These are phyloP conservation scores for Phalacrocorax aristotelis DNA, from an alignment of 2,113 vertebrate species.

Conservation along the genomic window DNA sequence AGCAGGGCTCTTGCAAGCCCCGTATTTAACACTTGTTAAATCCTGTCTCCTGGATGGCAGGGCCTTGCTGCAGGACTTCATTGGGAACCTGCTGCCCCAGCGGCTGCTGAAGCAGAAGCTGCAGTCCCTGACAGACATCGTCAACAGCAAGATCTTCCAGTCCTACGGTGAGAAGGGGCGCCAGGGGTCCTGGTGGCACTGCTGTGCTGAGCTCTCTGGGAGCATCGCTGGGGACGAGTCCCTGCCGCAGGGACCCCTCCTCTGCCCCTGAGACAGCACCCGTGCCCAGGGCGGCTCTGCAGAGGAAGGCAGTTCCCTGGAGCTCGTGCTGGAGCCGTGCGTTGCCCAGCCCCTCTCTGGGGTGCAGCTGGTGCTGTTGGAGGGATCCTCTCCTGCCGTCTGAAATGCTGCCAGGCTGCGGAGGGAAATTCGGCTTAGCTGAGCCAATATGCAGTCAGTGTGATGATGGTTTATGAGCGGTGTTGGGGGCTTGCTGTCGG, in stretches of 20 bases:
- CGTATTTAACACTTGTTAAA: rapidly evolving
- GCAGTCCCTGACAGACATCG: conserved; percentile 45
- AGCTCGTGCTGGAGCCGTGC: background rate
- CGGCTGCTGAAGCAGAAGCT: conserved; percentile 67
- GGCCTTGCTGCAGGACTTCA: conserved; percentile 43
- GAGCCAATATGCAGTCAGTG: rapidly evolving
- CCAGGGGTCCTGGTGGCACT: rapidly evolving
- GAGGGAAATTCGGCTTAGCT: rapidly evolving
- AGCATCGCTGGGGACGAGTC: rapidly evolving
- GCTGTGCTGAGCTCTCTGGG: background rate
- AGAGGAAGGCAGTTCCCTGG: background rate
- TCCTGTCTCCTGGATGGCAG: background rate
- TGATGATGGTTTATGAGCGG: background rate
- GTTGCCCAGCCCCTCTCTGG: background rate
- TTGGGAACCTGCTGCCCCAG: conserved; percentile 40
- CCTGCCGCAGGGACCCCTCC: rapidly evolving
- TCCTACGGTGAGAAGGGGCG: conserved; percentile 5
- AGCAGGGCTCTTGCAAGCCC: rapidly evolving
- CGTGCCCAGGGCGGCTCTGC: rapidly evolving
- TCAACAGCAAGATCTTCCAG: conserved; percentile 42
- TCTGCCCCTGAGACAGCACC: background rate
- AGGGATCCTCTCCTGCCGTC: background rate
- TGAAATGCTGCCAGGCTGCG: background rate
- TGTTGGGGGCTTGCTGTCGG: background rate
- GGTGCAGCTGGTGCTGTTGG: background rate